A percentile compares a stretch with the other conserved stretches of the same genome.
Evolutionary conservation across 1,140 invertebrate genomes (phyloP).

Genomic region (Trachelipus rathkii): DNA sequence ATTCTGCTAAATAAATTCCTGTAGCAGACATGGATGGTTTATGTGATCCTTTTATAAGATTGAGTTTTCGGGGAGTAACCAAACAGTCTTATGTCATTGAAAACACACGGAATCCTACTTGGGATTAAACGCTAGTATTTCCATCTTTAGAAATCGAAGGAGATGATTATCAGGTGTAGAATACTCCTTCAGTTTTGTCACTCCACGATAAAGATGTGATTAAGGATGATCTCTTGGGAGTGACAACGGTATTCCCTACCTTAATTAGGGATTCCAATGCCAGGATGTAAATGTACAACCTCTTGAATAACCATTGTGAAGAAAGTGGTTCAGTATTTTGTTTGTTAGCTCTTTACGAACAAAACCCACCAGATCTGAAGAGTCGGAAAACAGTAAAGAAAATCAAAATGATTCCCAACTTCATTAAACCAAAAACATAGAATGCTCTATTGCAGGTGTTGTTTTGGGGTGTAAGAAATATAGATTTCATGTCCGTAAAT

Average conservation of each 20-base stretch:
- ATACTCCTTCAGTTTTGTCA: background rate
- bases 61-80: background rate
- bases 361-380: background rate
- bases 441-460: background rate
- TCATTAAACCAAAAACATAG: background rate
- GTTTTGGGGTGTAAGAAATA: background rate
- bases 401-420: background rate
- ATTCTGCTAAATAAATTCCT: background rate
- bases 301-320: background rate
- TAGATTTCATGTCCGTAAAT: background rate
- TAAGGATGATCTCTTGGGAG: background rate
- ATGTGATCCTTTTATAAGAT: background rate
- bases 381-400: background rate
- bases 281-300: background rate
- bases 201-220: background rate
- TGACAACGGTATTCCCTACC: background rate
- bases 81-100: background rate
- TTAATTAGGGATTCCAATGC: background rate
- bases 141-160: background rate
- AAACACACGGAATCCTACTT: background rate
- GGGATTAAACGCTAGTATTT: background rate
- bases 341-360: background rate
- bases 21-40: background rate
- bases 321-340: background rate
- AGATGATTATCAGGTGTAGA: background rate